These are phyloP conservation scores for Molanna angustata DNA, from an alignment of 2,888 invertebrate species.

Conservation along the genomic window DNA sequence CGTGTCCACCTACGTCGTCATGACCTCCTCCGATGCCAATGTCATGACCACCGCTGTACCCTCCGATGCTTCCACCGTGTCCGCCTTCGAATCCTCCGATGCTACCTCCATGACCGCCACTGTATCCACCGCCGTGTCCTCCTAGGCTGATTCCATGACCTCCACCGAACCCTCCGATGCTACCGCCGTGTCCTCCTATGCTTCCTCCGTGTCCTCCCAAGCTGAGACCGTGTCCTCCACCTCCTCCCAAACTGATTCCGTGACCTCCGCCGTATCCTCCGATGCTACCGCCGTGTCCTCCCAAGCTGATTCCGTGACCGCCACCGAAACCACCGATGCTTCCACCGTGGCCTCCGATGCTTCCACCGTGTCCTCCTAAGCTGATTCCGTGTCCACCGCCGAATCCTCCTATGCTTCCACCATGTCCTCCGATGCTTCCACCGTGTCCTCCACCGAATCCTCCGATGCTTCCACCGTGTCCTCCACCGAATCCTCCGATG, in stretches of 20 bases:
- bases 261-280: slow-evolving; percentile 16
- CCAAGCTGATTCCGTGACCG: slow-evolving; percentile 50
- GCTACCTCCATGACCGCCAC: slow-evolving; percentile 10
- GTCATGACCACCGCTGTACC: slow-evolving; percentile 15
- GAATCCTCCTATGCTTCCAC: slow-evolving; percentile 21
- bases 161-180: slow-evolving; percentile 18
- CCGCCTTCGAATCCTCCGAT: slow-evolving; percentile 22
- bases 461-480: slow-evolving; percentile 24
- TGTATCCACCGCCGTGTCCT: slow-evolving; percentile 6
- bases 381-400: slow-evolving; percentile 41
- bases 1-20: slow-evolving; percentile 12
- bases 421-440: slow-evolving; percentile 33
- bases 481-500: slow-evolving; percentile 36
- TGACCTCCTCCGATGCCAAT: slow-evolving; percentile 21
- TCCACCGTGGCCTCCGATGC: slow-evolving; percentile 10
- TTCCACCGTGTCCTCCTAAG: slow-evolving; percentile 38
- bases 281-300: slow-evolving; percentile 11
- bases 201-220: slow-evolving; percentile 16
- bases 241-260: background rate
- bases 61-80: slow-evolving; percentile 13
- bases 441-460: slow-evolving; percentile 34
- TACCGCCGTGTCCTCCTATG: slow-evolving; percentile 10
- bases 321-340: slow-evolving; percentile 41
- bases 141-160: slow-evolving; percentile 18
- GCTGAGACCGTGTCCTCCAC: slow-evolving; percentile 24